These are phyloP conservation scores for Anomalospiza imberbis DNA, from an alignment of 2,797 vertebrate species.

Conservation along the genomic window DNA sequence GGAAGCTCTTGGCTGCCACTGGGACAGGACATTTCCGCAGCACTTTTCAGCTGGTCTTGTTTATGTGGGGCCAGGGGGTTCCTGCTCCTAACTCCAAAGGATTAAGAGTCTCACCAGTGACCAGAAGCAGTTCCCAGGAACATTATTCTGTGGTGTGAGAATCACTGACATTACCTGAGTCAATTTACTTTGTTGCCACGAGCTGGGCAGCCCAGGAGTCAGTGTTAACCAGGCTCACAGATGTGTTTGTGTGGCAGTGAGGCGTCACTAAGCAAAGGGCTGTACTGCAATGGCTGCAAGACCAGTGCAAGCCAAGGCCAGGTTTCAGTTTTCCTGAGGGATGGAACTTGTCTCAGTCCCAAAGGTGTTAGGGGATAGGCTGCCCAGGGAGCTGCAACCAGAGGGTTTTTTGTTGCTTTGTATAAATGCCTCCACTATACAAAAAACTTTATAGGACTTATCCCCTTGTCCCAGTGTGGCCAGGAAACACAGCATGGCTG, in stretches of 20 bases:
- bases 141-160: background rate
- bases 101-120: background rate
- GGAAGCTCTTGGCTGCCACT: background rate
- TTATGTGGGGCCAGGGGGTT: background rate
- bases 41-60: background rate
- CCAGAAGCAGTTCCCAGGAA: background rate
- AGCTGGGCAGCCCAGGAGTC: background rate
- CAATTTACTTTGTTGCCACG: background rate
- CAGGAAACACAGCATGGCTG: background rate
- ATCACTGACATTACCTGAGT: background rate
- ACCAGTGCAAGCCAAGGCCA: background rate
- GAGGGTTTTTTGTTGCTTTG: background rate
- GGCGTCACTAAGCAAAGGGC: background rate
- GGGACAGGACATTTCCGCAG: background rate
- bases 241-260: background rate
- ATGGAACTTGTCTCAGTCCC: background rate
- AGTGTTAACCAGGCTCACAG: background rate
- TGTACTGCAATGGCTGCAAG: background rate
- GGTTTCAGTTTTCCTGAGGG: background rate
- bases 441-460: background rate
- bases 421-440: background rate
- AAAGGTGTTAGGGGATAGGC: background rate
- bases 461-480: background rate
- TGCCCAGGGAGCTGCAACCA: background rate
- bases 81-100: background rate